A percentile compares a stretch with the other conserved stretches of the same genome.
phyloP scores from a whole-genome alignment of 2,113 vertebrate species.

The Chloropsis cyanopogon region DNA sequence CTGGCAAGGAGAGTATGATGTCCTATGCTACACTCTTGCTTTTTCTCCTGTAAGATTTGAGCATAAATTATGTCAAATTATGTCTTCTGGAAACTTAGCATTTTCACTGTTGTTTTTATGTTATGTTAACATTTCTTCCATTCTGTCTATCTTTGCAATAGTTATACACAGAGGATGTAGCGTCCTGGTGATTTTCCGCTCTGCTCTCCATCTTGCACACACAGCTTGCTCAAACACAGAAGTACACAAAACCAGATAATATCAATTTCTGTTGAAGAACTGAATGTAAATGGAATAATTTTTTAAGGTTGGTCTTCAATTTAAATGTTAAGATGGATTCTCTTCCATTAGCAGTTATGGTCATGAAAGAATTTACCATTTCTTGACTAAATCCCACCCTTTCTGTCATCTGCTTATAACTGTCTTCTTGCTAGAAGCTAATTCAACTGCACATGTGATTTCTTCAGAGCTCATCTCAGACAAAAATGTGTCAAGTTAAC shows the following conservation, averaged over 20 bases:
- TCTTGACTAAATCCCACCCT: background rate
- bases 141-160: background rate
- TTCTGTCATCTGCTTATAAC: background rate
- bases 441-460: background rate
- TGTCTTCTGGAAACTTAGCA: background rate
- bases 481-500: slow-evolving; percentile 18
- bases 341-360: background rate
- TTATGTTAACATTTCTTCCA: background rate
- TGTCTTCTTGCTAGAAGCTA: background rate
- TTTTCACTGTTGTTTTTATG: background rate
- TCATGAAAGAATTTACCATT: background rate
- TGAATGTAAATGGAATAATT: background rate
- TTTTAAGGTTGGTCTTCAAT: background rate
- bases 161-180: background rate
- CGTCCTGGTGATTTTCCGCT: background rate
- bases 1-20: background rate
- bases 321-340: background rate
- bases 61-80: background rate
- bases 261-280: background rate
- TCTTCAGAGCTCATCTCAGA: background rate
- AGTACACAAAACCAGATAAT: background rate
- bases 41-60: background rate
- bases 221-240: background rate
- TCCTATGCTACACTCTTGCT: background rate
- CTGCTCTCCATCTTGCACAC: background rate